Base-by-base conservation (phyloP, 2,113 vertebrate genomes). In the Tenrec ecaudatus region DNA sequence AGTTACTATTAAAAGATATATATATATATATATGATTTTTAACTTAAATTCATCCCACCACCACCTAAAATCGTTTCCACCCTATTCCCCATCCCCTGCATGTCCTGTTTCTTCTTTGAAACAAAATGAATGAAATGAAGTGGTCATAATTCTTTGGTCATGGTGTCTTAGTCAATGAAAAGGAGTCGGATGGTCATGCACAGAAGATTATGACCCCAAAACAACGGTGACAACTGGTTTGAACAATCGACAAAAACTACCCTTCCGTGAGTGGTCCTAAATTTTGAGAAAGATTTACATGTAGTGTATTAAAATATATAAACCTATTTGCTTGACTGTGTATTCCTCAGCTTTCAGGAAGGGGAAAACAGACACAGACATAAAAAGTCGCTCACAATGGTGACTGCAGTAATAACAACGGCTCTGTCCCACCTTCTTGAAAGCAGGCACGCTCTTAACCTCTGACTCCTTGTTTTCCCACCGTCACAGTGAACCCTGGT, bases 401-500 rank as follows among this genome's bases (percentile, higher is more conserved):
- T 12, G 0, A 84, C 2, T 15, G 5, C 19, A 15, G 33, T 20
- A 95, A 90, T 91, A 27, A 69, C 53, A 0, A 84, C 10, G 94
- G 93, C 96, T 62, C 86, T 11, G 85, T 92, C 93, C 40, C 27
- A 53, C 80, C 76, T 88, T 80, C 93, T 40, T 53, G 84, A 93
- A 15, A 38, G 69, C 27, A 6, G n/a, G 79, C 62, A 22, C 71
- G 69, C 40, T 96, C 87, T 88, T 0, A 3, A 22, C 84, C 89
- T 73, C 92, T 94, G 93, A 93, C 96, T 97, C 94, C 95, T 89
- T 82, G 94, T 86, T 86, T 95, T 96, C 95, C 96, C 97, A 96
- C 97, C 97, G 98, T 99, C 98, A 99, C 99, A 99, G 99, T 99
- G 98, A 99, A 99, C 98, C 98, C 97, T 98, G 98, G 99, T 99